Percentiles rank a stretch among this genome's conserved stretches.
phyloP scores from a whole-genome alignment of 2,888 invertebrate genomes.

The Germaria angustata region DNA sequence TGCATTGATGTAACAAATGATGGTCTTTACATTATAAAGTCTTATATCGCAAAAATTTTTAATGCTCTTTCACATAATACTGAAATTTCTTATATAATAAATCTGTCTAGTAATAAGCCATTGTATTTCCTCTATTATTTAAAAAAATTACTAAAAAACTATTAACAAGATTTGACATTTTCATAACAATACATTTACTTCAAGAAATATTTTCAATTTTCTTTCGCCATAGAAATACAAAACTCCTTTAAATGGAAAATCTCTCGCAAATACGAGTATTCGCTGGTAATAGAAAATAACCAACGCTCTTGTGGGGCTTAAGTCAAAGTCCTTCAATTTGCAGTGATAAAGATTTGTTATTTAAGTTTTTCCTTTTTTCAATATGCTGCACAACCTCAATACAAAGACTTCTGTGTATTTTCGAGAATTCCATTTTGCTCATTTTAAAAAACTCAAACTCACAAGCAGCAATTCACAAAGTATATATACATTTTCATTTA shows the following conservation, averaged over 20 bases:
- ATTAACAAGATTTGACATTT: conserved; percentile 28
- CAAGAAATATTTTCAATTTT: conserved; percentile 55
- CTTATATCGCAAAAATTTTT: not conserved
- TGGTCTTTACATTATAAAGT: no score
- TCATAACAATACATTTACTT: conserved; percentile 1
- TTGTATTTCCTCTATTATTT: not conserved
- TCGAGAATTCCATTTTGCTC: conserved; percentile 37
- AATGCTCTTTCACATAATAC: not conserved
- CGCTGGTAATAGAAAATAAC: not conserved
- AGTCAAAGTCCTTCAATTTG: conserved; percentile 61
- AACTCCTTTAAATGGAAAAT: conserved; percentile 1
- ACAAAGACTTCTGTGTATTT: conserved; percentile 22
- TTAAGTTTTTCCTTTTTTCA: not conserved
- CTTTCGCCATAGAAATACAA: conserved; percentile 8
- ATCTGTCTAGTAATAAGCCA: not conserved
- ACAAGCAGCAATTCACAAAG: conserved; percentile 24
- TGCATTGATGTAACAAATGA: no score
- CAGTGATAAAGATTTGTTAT: conserved; percentile 48
- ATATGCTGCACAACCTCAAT: not conserved
- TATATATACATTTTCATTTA: conserved; percentile 67
- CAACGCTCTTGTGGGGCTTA: conserved; percentile 29
- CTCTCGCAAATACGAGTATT: conserved; percentile 24
- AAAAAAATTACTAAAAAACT: not conserved
- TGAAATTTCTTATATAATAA: not conserved
- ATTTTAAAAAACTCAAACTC: conserved; percentile 20